Evolutionary conservation across 2,888 invertebrate species (phyloP), one percentile per base, ranked within the genome.

Genomic region (Parnassius mnemosyne): DNA sequence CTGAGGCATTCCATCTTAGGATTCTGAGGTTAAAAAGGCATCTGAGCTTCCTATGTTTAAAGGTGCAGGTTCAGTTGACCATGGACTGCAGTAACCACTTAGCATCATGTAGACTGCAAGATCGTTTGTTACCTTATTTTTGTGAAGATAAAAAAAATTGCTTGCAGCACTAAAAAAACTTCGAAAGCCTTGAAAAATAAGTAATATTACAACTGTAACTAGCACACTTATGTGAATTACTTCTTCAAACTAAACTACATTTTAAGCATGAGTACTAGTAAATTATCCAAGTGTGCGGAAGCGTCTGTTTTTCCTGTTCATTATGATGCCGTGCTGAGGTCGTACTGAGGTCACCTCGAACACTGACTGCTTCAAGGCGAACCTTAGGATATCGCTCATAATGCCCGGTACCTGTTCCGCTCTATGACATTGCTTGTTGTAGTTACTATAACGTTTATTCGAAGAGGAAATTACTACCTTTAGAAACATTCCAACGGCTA

Each of bases 281-380:
- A 59, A 63, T 50, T 46, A 42, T 59, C 66, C 72, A 73, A 72
- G 72, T 75, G 73, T 68, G 60, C 74, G 71, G 70, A 72, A 75
- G 71, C 66, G 69, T 71, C 68, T 68, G 68, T 66, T 72, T 75
- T 71, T 72, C 74, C 74, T 75, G 71, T 68, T 61, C 65, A 67
- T 68, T 68, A 66, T 66, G 66, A 65, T 62, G 62, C 58, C 64
- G 65, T 67, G 70, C 70, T 69, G 72, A 69, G 68, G 65, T 52
- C 54, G 60, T 61, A 41, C 41, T 63, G 69, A 75, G 72, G 72
- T 72, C 72, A 68, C 58, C 52, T 16, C 47, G 51, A 50, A 52
- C 53, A 53, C 44, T 44, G 53, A 53, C 41, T 65, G 53, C 63
- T 44, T 62, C 71, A 70, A 71, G 70, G 69, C 63, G 58, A 66